Percentiles rank a stretch among this genome's conserved stretches.
Conservation (phyloP, 2,113 vertebrate genomes). For the Sturnus vulgaris region DNA sequence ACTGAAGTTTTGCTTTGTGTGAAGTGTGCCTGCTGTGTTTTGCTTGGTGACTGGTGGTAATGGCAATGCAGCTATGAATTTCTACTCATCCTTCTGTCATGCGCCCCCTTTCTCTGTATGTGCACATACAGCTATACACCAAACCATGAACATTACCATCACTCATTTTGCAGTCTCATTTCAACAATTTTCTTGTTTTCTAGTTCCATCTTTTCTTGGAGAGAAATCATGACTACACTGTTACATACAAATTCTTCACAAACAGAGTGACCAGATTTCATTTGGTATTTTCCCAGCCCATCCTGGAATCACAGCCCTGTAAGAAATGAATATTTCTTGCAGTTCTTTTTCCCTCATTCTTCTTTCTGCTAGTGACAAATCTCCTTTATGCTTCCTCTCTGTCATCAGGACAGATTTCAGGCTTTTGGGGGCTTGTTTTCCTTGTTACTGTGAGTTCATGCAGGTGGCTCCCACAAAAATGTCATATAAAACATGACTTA, state of each 20-base stretch:
- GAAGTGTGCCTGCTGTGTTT: neutral
- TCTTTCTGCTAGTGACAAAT: neutral
- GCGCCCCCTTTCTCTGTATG: fast-evolving
- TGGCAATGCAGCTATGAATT: neutral
- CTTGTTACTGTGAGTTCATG: neutral
- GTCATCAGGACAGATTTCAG: neutral
- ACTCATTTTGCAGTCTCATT: neutral
- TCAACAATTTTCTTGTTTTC: neutral
- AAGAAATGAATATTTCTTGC: neutral
- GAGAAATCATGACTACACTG: neutral
- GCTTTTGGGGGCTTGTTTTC: neutral
- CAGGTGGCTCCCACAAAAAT: neutral
- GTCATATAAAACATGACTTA: neutral
- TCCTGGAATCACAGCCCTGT: neutral
- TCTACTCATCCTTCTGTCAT: neutral
- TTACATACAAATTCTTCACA: neutral
- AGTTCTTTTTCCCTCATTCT: neutral
- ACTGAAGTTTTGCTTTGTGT: neutral
- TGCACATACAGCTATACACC: neutral
- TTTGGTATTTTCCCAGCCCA: neutral
- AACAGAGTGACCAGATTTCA: neutral
- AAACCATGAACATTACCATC: fast-evolving
- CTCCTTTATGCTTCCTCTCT: neutral
- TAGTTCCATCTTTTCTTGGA: neutral
- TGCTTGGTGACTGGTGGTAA: neutral